Evolutionary conservation across 1,140 invertebrate species (phyloP).

Genomic region (Trinorchestia longiramus): DNA sequence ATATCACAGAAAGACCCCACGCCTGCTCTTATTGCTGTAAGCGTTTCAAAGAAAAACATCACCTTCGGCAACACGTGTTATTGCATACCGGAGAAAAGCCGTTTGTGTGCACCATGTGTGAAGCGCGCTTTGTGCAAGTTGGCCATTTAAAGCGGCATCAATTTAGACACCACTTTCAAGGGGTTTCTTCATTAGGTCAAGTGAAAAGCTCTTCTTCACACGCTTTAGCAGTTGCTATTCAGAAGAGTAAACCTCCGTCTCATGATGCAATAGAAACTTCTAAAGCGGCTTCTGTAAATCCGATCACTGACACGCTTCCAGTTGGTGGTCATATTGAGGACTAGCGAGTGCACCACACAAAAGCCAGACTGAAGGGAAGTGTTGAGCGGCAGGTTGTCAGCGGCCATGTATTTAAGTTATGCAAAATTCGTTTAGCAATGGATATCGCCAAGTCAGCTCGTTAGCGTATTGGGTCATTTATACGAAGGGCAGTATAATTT

Average conservation of each 20-base stretch:
- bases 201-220: not conserved
- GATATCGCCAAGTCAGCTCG: not conserved
- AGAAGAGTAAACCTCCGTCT: not conserved
- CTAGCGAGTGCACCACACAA: not conserved
- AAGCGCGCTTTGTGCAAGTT: constrained; percentile 64
- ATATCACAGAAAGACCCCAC: constrained; percentile 56
- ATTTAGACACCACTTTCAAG: constrained; percentile 61
- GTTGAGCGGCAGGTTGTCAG: not conserved
- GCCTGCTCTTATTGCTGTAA: constrained; percentile 67
- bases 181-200: not conserved
- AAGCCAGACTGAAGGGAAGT: not conserved
- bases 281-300: not conserved
- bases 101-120: constrained; percentile 68
- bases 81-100: constrained; percentile 69
- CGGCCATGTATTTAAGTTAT: not conserved
- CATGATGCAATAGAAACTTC: not conserved
- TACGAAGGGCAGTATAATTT: not conserved
- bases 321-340: not conserved
- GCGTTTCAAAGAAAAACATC: constrained; percentile 66
- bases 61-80: constrained; percentile 66
- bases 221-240: not conserved
- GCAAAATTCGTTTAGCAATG: not conserved
- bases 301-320: not conserved
- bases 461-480: not conserved
- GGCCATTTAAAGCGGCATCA: constrained; percentile 63